Base-by-base conservation (phyloP, 2,888 invertebrate species). In the Dione juno region DNA sequence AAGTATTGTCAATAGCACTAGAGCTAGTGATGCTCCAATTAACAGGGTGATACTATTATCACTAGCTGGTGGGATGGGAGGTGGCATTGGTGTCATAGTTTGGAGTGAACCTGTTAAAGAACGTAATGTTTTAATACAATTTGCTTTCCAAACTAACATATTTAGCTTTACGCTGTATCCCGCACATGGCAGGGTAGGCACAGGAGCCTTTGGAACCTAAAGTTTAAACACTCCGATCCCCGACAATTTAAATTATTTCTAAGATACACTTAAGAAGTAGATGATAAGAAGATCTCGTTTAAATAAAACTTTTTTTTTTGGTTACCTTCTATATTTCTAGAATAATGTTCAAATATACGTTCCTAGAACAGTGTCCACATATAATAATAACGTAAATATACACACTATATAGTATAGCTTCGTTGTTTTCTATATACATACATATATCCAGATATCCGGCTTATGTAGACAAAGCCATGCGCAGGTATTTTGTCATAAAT, bases 1-100 rank as follows among this genome's bases (percentile, higher is more conserved):
- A 73, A 93, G 73, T 54, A 93, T 88, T 0, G 93, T 92, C n/a
- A 93, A 78, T 40, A 93, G 72, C 0, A 93, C 88, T n/a, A 93
- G 81, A 0, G 92, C 87, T 0, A 93, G 74, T 10, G 89, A 86
- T 10, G 91, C 93, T 57, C 93, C 93, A 0, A 93, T 82, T 0
- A 93, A 77, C 13, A 93, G 76, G 0, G 93, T 90, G 1, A 91
- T 85, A 59, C 92, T 86, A 76, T 91, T 92, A 77, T 92, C 92
- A 1, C 75, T 74, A n/a, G 78, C 78, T 0, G 88, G 85, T 9
- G 86, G 86, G 7, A 76, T 9, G 0, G 61, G 81, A 0, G 90
- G 89, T 3, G 92, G 90, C 1, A 79, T 78, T 7, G 90, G 89
- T 0, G 91, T 92, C 87, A 92, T 87, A 0, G 92, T 93, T 84